A percentile compares a stretch with the other conserved stretches of the same genome.
Conservation (phyloP, 2,113 vertebrate genomes). For the Anarrhichthys ocellatus region DNA sequence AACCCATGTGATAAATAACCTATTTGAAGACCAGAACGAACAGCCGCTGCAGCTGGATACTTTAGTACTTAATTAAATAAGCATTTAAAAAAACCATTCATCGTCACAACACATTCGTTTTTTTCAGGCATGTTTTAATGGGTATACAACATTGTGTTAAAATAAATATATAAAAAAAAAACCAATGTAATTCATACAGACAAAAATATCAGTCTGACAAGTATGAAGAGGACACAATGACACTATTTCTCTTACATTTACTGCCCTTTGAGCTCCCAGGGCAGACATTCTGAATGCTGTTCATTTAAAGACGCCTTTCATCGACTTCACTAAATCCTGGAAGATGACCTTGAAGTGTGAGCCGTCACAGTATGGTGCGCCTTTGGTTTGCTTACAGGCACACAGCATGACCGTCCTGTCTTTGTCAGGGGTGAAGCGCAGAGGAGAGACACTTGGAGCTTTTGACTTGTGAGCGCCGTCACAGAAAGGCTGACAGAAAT, state of each 20-base stretch:
- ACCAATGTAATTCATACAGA: neutral
- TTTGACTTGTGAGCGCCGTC: slow-evolving; percentile 86
- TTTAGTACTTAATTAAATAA: neutral
- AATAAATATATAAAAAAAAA: neutral
- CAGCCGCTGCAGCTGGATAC: neutral
- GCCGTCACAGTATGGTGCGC: slow-evolving; percentile 87
- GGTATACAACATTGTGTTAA: neutral
- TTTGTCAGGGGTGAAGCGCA: slow-evolving; percentile 83
- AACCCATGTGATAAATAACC: neutral
- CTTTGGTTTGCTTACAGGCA: slow-evolving; percentile 87
- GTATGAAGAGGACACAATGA: neutral
- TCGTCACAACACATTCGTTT: neutral
- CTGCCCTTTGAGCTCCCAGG: neutral
- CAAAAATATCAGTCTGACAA: neutral
- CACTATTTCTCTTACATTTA: neutral
- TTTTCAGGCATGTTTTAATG: neutral
- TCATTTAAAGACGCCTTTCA: slow-evolving; percentile 71
- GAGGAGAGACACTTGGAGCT: slow-evolving; percentile 78
- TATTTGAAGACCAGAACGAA: neutral
- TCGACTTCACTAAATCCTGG: slow-evolving; percentile 50
- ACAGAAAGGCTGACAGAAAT: slow-evolving; percentile 87
- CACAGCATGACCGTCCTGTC: slow-evolving; percentile 80
- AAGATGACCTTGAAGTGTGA: slow-evolving; percentile 81
- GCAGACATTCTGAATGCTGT: neutral
- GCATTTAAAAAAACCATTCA: neutral